These are phyloP conservation scores for Congeria kusceri DNA, from an alignment of 2,888 invertebrate genomes.

Conservation along the genomic window DNA sequence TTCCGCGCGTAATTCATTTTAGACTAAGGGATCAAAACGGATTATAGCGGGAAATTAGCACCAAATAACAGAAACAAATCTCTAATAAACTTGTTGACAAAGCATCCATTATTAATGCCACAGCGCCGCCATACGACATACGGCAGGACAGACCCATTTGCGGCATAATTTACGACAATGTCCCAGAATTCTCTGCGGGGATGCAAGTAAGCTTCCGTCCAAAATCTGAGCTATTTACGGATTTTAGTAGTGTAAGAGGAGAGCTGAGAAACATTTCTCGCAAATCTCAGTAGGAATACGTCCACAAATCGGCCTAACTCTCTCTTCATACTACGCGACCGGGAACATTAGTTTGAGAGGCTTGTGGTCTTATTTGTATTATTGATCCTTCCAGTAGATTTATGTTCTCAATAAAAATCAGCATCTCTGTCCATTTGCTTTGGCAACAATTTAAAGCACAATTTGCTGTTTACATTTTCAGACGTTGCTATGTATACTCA, in stretches of 20 bases:
- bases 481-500: too few relatives aligned
- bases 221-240: slow-evolving; percentile 10
- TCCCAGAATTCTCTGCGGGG: slow-evolving; percentile 29
- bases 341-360: slow-evolving; percentile 14
- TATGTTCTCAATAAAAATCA: slow-evolving; percentile 14
- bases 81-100: slow-evolving; percentile 9
- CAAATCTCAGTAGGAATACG: slow-evolving; percentile 17
- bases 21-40: not conserved
- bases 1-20: too few relatives aligned
- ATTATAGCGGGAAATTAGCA: slow-evolving; percentile 5
- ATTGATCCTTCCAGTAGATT: slow-evolving; percentile 20
- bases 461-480: too few relatives aligned
- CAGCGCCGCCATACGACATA: not conserved
- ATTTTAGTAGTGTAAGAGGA: not conserved
- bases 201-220: slow-evolving; percentile 6
- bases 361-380: slow-evolving; percentile 5
- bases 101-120: not conserved
- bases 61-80: not conserved
- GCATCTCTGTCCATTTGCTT: too few relatives aligned
- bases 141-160: slow-evolving; percentile 10
- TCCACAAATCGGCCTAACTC: slow-evolving; percentile 21
- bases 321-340: not conserved
- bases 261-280: slow-evolving; percentile 8
- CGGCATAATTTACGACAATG: slow-evolving; percentile 19
- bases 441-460: too few relatives aligned